A percentile compares a stretch with the other conserved stretches of the same genome.
Conservation (phyloP, 2,888 invertebrate genomes). For the Pasiphila rectangulata region DNA sequence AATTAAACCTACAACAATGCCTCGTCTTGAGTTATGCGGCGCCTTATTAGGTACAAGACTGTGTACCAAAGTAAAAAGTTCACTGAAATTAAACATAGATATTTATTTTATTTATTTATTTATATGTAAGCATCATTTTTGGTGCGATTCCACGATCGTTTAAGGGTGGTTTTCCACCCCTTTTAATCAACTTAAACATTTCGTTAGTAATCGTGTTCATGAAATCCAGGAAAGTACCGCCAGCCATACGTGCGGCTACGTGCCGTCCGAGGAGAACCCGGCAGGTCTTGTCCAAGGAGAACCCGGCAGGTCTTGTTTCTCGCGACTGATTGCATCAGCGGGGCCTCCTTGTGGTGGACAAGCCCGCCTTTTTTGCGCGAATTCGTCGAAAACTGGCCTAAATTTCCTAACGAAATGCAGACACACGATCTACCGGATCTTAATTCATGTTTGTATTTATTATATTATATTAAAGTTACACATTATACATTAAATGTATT, state of each 20-base stretch:
- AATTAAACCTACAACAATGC: too few relatives aligned
- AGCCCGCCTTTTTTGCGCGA: constrained; percentile 19
- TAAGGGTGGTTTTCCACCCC: too few relatives aligned
- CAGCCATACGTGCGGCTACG: constrained; percentile 30
- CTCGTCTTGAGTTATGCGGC: too few relatives aligned
- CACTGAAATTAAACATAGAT: too few relatives aligned
- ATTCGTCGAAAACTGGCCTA: not conserved
- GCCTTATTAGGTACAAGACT: too few relatives aligned
- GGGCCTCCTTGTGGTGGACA: constrained; percentile 35
- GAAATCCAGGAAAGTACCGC: constrained; percentile 34
- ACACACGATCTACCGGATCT: constrained; percentile 3
- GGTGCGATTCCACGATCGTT: too few relatives aligned
- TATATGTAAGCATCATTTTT: too few relatives aligned
- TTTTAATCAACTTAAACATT: constrained; percentile 29
- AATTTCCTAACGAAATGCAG: not conserved
- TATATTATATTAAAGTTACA: too few relatives aligned
- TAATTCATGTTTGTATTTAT: constrained; percentile 1
- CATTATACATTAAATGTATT: too few relatives aligned
- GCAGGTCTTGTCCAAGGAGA: constrained; percentile 32
- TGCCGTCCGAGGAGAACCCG: constrained; percentile 32
- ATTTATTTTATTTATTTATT: too few relatives aligned
- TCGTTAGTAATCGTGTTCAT: constrained; percentile 33
- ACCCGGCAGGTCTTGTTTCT: constrained; percentile 37
- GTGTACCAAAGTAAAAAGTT: too few relatives aligned
- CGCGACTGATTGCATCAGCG: constrained; percentile 29